Conservation (phyloP, 2,113 vertebrate species). For the Elanus axillaris region DNA sequence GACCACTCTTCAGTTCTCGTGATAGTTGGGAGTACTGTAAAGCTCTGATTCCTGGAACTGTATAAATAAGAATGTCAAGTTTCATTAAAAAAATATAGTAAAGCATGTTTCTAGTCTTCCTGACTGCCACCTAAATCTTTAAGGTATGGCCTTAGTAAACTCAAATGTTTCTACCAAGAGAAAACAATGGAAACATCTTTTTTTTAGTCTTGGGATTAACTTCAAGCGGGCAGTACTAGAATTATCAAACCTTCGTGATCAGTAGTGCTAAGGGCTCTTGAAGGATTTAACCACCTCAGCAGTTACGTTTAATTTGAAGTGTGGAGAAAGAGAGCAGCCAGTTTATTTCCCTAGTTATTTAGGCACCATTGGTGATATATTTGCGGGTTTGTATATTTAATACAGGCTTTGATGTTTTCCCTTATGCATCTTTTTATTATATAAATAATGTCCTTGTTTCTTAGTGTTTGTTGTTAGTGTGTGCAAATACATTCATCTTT, state of each 20-base stretch:
- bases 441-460: conserved; percentile 56
- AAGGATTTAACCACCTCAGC: conserved; percentile 12
- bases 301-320: background rate
- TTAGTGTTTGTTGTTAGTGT: conserved; percentile 40
- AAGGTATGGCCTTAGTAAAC: background rate
- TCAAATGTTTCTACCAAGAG: background rate
- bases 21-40: background rate
- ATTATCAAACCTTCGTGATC: background rate
- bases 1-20: conserved; percentile 8
- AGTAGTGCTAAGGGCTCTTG: background rate
- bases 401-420: conserved; percentile 56
- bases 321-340: background rate
- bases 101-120: background rate
- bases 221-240: background rate
- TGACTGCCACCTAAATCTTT: background rate
- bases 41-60: background rate
- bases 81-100: background rate
- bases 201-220: background rate
- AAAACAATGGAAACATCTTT: background rate
- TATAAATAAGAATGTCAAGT: background rate
- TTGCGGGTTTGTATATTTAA: conserved; percentile 28
- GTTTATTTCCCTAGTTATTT: conserved; percentile 38
- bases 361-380: conserved; percentile 20
- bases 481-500: conserved; percentile 56
- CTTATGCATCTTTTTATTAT: conserved; percentile 54